phyloP scores from a whole-genome alignment of 2,888 invertebrate species.

The Neria commutata region DNA sequence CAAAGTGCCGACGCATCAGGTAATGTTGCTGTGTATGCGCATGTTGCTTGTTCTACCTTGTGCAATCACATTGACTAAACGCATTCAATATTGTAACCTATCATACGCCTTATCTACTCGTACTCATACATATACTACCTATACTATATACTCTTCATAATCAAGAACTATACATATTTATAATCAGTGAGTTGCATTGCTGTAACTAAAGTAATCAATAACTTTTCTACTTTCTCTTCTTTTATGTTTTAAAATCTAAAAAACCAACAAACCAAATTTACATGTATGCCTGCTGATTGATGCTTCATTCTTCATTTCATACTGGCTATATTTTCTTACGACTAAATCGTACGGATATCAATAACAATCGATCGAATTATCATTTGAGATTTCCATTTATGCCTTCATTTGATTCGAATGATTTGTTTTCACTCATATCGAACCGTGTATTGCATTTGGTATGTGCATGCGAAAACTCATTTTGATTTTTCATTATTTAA shows the following conservation, averaged over 20 bases:
- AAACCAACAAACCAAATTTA: conserved; percentile 14
- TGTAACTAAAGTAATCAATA: conserved; percentile 45
- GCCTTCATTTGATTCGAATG: conserved; percentile 15
- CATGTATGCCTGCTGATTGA: conserved; percentile 57
- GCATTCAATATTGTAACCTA: no score
- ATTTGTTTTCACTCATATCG: conserved; percentile 19
- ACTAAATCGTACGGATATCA: conserved; percentile 29
- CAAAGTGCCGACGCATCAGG: conserved; percentile 70
- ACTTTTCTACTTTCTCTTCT: conserved; percentile 52
- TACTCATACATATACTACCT: conserved; percentile 33
- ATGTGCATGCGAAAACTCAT: no score
- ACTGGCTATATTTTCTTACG: conserved; percentile 21
- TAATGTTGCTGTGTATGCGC: conserved; percentile 44
- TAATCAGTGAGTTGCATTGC: conserved; percentile 36
- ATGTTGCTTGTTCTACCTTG: background rate
- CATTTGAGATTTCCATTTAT: conserved; percentile 14
- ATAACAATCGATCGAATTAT: conserved; percentile 24
- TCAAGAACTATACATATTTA: conserved; percentile 25
- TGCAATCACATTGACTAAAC: background rate
- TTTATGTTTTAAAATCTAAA: conserved; percentile 37
- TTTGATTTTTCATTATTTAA: conserved; percentile 36
- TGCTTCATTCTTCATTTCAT: conserved; percentile 55
- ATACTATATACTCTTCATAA: conserved; percentile 20
- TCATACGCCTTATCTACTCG: background rate
- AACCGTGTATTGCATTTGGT: no score